Percentiles rank a stretch among this genome's conserved stretches.
Evolutionary conservation across 2,113 vertebrate species (phyloP).

Genomic region (Chitala chitala): DNA sequence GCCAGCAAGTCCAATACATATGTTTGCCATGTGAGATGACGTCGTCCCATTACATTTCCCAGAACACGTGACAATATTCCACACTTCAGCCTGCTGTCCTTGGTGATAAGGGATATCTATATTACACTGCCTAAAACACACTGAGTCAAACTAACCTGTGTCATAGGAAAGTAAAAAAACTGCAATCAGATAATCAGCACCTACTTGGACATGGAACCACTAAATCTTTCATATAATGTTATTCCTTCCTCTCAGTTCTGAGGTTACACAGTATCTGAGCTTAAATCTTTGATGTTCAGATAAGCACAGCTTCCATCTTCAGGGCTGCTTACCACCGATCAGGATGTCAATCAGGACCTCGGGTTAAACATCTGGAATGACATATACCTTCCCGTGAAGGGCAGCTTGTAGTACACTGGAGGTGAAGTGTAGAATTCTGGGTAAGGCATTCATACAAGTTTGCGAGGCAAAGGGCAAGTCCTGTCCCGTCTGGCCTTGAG

Average conservation of each 20-base stretch:
- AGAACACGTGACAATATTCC: no score
- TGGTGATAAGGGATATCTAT: neutral
- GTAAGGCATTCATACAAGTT: neutral
- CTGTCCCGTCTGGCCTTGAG: neutral
- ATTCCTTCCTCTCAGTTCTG: neutral
- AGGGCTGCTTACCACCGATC: neutral
- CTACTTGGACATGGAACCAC: neutral
- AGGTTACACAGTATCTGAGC: slow-evolving; percentile 5
- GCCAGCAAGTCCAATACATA: no score
- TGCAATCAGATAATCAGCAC: neutral
- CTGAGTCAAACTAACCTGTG: neutral
- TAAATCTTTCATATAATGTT: neutral
- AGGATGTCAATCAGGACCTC: neutral
- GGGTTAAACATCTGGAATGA: slow-evolving; percentile 1
- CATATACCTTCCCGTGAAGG: neutral
- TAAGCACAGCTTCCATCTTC: neutral
- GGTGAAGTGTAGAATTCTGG: neutral
- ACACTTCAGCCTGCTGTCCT: no score
- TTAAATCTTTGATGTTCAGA: slow-evolving; percentile 9
- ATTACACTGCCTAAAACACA: neutral
- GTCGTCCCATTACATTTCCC: no score
- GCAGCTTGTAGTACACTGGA: neutral
- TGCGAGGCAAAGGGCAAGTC: neutral
- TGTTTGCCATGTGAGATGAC: no score
- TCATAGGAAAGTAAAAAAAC: neutral